Evolutionary conservation across 2,888 invertebrate genomes (phyloP).

Genomic region (Pimpla rufipes): DNA sequence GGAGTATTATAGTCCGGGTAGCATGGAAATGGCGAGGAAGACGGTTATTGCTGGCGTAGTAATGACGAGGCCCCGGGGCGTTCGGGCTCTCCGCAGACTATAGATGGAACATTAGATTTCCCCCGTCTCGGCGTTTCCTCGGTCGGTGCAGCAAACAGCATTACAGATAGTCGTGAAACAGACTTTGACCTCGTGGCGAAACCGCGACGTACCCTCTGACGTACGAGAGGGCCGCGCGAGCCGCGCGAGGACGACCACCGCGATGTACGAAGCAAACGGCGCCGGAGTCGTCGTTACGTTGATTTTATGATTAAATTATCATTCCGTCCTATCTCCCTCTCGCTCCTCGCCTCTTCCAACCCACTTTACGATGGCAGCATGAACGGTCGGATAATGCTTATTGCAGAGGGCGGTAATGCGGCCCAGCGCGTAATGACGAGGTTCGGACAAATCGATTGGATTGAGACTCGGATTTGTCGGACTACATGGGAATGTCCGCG

Average conservation of each 20-base stretch:
- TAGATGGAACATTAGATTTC: constrained; percentile 46
- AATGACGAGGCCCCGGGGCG: constrained; percentile 73
- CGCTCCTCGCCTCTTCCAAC: not conserved
- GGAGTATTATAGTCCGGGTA: constrained; percentile 21
- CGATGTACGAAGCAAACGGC: constrained; percentile 13
- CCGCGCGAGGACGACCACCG: constrained; percentile 17
- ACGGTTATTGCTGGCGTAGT: constrained; percentile 74
- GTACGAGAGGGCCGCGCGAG: no score
- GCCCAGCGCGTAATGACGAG: constrained; percentile 24
- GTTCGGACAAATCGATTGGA: constrained; percentile 12
- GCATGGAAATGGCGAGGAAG: constrained; percentile 23
- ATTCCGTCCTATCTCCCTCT: not conserved
- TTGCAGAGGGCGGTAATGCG: constrained; percentile 6
- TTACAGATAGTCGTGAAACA: constrained; percentile 5
- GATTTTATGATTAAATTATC: constrained; percentile 59
- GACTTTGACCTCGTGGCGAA: not conserved
- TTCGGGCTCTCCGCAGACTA: constrained; percentile 2
- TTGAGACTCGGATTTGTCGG: constrained; percentile 2
- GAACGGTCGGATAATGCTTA: constrained; percentile 9
- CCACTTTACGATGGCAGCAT: not conserved
- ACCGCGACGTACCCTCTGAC: constrained; percentile 9
- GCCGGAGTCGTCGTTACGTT: constrained; percentile 41
- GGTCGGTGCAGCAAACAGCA: not conserved
- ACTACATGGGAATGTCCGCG: not conserved
- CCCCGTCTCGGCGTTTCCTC: constrained; percentile 18